Conservation (phyloP, 1,140 invertebrate genomes). For the Sinella curviseta region DNA sequence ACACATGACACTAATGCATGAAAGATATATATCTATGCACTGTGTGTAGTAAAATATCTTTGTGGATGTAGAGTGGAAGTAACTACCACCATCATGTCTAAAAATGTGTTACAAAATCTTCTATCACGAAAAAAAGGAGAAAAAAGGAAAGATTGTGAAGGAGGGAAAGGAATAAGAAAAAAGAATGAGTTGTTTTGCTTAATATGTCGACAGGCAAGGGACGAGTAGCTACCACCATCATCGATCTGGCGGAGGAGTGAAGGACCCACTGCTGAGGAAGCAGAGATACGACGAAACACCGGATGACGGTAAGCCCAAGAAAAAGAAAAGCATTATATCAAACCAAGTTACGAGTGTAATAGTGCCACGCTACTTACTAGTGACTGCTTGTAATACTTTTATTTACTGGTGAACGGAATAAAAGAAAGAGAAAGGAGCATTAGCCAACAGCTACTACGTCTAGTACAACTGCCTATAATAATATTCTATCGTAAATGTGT, state of each 20-base stretch:
- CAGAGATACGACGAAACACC: slow-evolving; percentile 47
- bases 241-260: slow-evolving; percentile 34
- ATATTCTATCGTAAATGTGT: too few species aligned
- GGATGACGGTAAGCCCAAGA: slow-evolving; percentile 45
- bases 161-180: neutral
- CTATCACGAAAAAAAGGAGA: neutral
- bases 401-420: slow-evolving; percentile 16
- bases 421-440: neutral
- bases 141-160: neutral
- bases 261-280: slow-evolving; percentile 47
- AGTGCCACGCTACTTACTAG: too few species aligned
- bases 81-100: too few species aligned
- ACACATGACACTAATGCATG: too few species aligned
- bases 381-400: neutral
- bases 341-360: neutral
- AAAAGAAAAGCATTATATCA: slow-evolving; percentile 4
- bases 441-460: neutral
- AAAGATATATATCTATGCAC: too few species aligned
- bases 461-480: too few species aligned
- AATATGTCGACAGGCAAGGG: slow-evolving; percentile 20
- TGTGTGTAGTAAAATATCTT: too few species aligned
- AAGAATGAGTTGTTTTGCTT: slow-evolving; percentile 22
- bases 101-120: neutral
- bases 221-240: slow-evolving; percentile 25
- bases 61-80: too few species aligned